Evolutionary conservation across 2,888 invertebrate species (phyloP), one percentile per base, ranked within the genome.

Genomic region (Cabera pusaria): DNA sequence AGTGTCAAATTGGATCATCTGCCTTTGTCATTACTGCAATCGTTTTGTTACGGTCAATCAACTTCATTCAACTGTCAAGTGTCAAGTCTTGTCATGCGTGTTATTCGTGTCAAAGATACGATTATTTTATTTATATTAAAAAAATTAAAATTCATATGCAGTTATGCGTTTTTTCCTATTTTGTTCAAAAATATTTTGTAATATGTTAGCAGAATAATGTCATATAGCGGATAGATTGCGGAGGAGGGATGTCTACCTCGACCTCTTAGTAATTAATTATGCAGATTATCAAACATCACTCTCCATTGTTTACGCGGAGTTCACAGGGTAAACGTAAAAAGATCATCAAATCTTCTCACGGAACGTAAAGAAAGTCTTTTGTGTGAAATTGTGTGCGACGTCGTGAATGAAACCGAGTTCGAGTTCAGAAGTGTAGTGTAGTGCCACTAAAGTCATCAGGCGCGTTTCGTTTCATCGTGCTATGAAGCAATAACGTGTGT

Each of bases 361-460:
- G 65, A 71, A 64, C 56, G 56, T 58, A 61, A 85, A 73, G 86
- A 87, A 86, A 86, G 86, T 84, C 67, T 65, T 67, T 64, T 58
- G 52, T 52, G 44, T 57, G n/a, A n/a, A n/a, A n/a, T n/a, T n/a
- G n/a, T n/a, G n/a, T n/a, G n/a, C 48, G 60, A 23, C 61, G 64
- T 52, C 49, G 47, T 62, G 65, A 63, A 58, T 59, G 57, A 46
- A 48, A 42, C 39, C 7, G 35, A 21, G 21, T 1, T 32, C 28
- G 40, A 29, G 26, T 35, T 34, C 23, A 22, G n/a, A 47, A 52
- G 55, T 62, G 61, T n/a, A n/a, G n/a, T n/a, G n/a, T n/a, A n/a
- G n/a, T n/a, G n/a, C n/a, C n/a, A n/a, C n/a, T n/a, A n/a, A n/a
- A n/a, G n/a, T 59, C 53, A 49, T 64, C 61, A 54, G 52, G 53